A percentile compares a stretch with the other conserved stretches of the same genome.
phyloP scores from a whole-genome alignment of 2,797 vertebrate species.

The Sebastes vulpes region DNA sequence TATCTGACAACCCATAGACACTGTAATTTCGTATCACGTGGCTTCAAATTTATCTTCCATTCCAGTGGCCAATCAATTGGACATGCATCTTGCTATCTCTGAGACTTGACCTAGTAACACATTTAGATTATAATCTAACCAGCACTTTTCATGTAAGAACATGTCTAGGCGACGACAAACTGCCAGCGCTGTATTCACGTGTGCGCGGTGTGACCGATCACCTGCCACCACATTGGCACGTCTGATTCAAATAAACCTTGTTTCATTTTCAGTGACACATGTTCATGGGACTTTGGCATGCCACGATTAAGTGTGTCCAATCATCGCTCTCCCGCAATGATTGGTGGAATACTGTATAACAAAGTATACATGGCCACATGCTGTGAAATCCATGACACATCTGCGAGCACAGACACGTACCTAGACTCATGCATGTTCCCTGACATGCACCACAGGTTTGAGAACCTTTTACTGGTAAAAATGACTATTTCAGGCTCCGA shows the following conservation, averaged over 20 bases:
- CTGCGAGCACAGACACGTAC: constrained; percentile 33
- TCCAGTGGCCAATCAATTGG: constrained; percentile 42
- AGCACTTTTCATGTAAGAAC: constrained; percentile 21
- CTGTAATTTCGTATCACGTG: constrained; percentile 13
- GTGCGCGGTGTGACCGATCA: constrained; percentile 21
- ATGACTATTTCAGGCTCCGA: constrained; percentile 64
- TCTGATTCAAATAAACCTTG: constrained; percentile 2
- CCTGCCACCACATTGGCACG: neutral
- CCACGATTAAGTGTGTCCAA: constrained; percentile 5
- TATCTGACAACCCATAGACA: constrained; percentile 9
- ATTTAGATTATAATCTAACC: constrained; percentile 35
- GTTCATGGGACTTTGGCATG: constrained; percentile 1
- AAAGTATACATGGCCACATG: constrained; percentile 1
- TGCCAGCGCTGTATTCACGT: neutral
- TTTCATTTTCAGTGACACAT: constrained; percentile 36
- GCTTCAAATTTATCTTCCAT: constrained; percentile 4
- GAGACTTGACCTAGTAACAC: constrained; percentile 60
- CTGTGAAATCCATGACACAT: constrained; percentile 33
- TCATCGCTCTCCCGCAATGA: neutral
- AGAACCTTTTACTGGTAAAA: constrained; percentile 46
- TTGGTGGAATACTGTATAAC: neutral
- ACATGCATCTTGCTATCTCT: constrained; percentile 23
- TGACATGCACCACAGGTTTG: constrained; percentile 33
- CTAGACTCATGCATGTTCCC: constrained; percentile 15
- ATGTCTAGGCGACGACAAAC: constrained; percentile 3